Base-by-base conservation (phyloP, 1,140 invertebrate species). In the Lordiphosa clarofinis region DNA sequence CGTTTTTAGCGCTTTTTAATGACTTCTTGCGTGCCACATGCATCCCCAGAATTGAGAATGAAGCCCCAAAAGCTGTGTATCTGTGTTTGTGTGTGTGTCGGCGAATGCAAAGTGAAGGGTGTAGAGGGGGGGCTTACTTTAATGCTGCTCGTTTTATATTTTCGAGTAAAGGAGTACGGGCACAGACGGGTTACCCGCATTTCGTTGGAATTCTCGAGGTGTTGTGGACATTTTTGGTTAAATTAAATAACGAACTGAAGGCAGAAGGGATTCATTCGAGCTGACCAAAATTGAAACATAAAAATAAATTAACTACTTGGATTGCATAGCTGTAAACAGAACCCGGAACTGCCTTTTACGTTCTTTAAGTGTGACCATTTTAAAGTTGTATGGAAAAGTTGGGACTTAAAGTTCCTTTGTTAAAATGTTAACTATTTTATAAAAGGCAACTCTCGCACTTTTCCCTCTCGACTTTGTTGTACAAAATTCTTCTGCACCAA, bases 1-100 rank as follows among this genome's bases (percentile, higher is more conserved):
- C 57, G 68, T 73, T 69, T 65, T 73, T 64, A 73, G 64, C 56
- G 74, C 59, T 64, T 68, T 70, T 81, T 75, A 75, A 75, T 82
- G 71, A 67, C 61, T 67, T 82, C 71, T 81, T 82, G 75, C 76
- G 75, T 81, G 75, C 76, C 76, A 82, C 75, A 81, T 81, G 76
- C 75, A 82, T 64, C 40, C 40, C 6, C 33, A 47, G 61, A 55
- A 68, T 59, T 31, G 36, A 36, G 61, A 65, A 70, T 70, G 57
- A 57, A 65, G 50, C 50, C 48, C 37, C 33, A 37, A 35, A 15
- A 42, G 12, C 2, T 13, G 3, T 47, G n/a, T 33, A 4, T 42
- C 7, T 24, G 19, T 43, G 19, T 46, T 6, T 43, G 40, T 43
- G 40, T 43, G 10, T 44, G 24, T 35, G 11, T 49, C 54, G 62